Percentiles rank a stretch among this genome's conserved stretches.
Evolutionary conservation across 1,140 invertebrate species (phyloP).

Genomic region (Trichonephila clavipes): DNA sequence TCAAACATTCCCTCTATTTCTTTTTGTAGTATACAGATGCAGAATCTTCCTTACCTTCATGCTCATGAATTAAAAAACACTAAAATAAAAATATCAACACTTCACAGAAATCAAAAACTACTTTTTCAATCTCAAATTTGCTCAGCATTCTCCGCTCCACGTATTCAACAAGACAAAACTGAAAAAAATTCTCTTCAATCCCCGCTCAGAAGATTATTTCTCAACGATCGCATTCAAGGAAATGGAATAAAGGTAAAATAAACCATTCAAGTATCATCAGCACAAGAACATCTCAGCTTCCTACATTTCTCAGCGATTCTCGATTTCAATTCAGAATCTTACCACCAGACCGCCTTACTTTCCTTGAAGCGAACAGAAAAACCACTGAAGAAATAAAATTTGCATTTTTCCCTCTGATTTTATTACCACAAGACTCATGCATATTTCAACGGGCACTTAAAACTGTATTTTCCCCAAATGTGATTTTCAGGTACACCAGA

Average conservation of each 20-base stretch:
- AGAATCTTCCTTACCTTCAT: neutral
- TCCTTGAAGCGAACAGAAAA: neutral
- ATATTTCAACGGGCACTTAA: conserved; percentile 58
- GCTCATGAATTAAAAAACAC: neutral
- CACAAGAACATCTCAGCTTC: conserved; percentile 12
- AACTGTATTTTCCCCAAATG: conserved; percentile 49
- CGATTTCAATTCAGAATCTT: conserved; percentile 36
- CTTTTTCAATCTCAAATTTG: neutral
- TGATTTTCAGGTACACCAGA: conserved; percentile 28
- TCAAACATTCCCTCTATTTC: neutral
- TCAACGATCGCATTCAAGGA: conserved; percentile 16
- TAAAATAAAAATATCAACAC: neutral
- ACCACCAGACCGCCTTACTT: neutral
- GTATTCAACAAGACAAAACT: neutral
- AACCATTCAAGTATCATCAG: conserved; percentile 35
- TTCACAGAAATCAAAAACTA: neutral
- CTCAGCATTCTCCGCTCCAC: neutral
- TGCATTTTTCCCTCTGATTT: conserved; percentile 41
- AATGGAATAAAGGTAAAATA: conserved; percentile 43
- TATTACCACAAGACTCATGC: conserved; percentile 44
- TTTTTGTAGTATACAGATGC: neutral
- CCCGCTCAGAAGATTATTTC: conserved; percentile 23
- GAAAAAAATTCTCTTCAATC: neutral
- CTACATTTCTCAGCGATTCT: conserved; percentile 24
- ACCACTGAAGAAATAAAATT: conserved; percentile 25